phyloP scores from a whole-genome alignment of 1,140 invertebrate species.

The Ptiloglossa arizonensis region DNA sequence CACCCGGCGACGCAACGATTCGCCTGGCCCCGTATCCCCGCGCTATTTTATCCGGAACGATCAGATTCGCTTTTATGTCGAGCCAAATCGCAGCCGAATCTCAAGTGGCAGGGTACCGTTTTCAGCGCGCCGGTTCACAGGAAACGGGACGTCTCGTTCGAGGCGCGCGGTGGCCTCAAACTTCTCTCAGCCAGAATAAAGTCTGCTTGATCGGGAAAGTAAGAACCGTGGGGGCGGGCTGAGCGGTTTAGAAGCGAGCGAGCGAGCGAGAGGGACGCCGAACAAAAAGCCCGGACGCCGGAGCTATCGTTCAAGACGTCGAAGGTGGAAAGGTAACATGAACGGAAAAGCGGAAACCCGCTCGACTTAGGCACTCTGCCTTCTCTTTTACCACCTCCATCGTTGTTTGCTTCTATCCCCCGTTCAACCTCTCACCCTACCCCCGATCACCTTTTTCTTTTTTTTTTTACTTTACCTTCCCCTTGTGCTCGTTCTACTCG shows the following conservation, averaged over 20 bases:
- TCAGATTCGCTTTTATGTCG: conserved; percentile 40
- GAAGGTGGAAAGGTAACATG: conserved; percentile 60
- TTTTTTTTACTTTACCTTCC: neutral
- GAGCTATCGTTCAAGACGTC: conserved; percentile 56
- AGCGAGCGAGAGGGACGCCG: conserved; percentile 29
- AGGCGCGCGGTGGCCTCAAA: conserved; percentile 16
- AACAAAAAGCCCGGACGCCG: conserved; percentile 48
- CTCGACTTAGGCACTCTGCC: conserved; percentile 49
- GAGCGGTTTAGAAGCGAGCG: conserved; percentile 11
- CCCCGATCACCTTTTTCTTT: neutral
- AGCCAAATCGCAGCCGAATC: conserved; percentile 22
- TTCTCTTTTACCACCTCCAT: neutral
- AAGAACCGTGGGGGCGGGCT: neutral
- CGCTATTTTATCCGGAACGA: neutral
- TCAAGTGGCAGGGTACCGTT: conserved; percentile 25
- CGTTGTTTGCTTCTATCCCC: conserved; percentile 22
- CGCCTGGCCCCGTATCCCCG: neutral
- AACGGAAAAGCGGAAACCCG: conserved; percentile 63
- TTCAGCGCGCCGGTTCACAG: neutral
- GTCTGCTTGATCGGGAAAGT: conserved; percentile 36
- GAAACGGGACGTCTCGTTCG: conserved; percentile 31
- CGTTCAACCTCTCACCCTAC: conserved; percentile 1
- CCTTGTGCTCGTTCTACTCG: neutral
- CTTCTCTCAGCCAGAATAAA: conserved; percentile 48
- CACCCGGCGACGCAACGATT: neutral